These are phyloP conservation scores for Torymus auratus DNA, from an alignment of 2,888 invertebrate species.

Conservation along the genomic window DNA sequence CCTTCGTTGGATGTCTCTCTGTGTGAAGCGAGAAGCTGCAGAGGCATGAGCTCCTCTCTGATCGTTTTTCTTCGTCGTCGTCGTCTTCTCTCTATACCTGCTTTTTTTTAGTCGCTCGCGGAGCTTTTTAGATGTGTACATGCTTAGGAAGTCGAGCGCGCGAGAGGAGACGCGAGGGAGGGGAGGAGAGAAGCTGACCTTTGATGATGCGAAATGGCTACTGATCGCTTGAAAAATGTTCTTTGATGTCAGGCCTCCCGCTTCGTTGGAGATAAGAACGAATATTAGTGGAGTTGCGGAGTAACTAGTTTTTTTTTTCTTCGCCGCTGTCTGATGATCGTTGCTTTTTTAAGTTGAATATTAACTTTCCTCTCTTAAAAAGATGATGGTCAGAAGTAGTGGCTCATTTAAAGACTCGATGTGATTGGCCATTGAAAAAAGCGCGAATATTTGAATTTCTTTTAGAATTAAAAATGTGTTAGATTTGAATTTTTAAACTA, in stretches of 20 bases:
- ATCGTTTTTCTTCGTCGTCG: not conserved
- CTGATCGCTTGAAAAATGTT: constrained; percentile 45
- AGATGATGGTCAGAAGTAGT: no score
- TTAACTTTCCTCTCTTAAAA: no score
- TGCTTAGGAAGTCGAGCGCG: constrained; percentile 15
- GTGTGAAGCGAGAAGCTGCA: not conserved
- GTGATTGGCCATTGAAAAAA: no score
- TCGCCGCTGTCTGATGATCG: no score
- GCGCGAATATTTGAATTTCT: no score
- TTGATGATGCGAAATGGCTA: constrained; percentile 54
- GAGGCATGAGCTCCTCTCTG: constrained; percentile 20
- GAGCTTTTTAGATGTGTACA: not conserved
- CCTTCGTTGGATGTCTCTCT: not conserved
- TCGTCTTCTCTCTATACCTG: no score
- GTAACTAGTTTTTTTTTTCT: no score
- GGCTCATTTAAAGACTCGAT: no score
- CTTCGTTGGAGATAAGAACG: not conserved
- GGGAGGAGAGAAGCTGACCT: constrained; percentile 22
- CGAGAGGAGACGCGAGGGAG: not conserved
- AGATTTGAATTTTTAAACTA: no score
- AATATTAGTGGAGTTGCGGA: constrained; percentile 1
- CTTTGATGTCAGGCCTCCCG: constrained; percentile 11
- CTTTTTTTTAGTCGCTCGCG: not conserved
- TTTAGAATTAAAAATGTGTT: no score
- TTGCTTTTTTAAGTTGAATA: no score